phyloP scores from a whole-genome alignment of 2,888 invertebrate genomes.

The Ryuthela nishihirai region DNA sequence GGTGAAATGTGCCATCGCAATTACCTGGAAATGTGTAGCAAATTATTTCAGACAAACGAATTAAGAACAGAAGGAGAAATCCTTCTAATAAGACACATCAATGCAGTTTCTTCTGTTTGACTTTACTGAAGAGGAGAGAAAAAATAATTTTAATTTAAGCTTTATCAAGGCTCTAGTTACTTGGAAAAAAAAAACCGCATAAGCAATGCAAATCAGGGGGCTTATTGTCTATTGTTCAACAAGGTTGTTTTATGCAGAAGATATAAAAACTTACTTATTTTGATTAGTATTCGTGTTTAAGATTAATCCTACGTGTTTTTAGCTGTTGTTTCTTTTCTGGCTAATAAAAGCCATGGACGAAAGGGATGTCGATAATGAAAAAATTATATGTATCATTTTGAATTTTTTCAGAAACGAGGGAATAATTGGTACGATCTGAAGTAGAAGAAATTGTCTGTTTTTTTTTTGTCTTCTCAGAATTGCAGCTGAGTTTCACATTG shows the following conservation, averaged over 20 bases:
- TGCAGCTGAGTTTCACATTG: too few species aligned
- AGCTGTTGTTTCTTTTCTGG: conserved; percentile 17
- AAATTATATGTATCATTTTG: too few species aligned
- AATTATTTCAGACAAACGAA: conserved; percentile 21
- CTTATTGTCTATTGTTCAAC: conserved; percentile 37
- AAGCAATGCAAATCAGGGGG: conserved; percentile 36
- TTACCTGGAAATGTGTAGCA: conserved; percentile 32
- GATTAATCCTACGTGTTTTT: too few species aligned
- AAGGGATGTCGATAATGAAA: too few species aligned
- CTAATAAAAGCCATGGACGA: conserved; percentile 4
- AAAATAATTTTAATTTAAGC: conserved; percentile 34
- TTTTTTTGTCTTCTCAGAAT: too few species aligned
- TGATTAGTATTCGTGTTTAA: conserved; percentile 38
- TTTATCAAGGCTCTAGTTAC: conserved; percentile 24
- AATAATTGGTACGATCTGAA: too few species aligned
- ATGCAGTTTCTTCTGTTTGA: conserved; percentile 31
- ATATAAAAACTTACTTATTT: conserved; percentile 38
- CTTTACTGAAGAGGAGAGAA: conserved; percentile 12
- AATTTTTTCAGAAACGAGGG: too few species aligned
- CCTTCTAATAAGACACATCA: conserved; percentile 35
- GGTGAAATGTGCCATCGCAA: too few species aligned
- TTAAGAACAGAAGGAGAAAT: conserved; percentile 1
- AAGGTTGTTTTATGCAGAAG: too few species aligned
- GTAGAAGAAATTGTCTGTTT: too few species aligned
- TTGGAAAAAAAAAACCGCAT: conserved; percentile 17